These are phyloP conservation scores for Tragelaphus imberbis DNA, from an alignment of 2,113 vertebrate genomes.

Conservation along the genomic window DNA sequence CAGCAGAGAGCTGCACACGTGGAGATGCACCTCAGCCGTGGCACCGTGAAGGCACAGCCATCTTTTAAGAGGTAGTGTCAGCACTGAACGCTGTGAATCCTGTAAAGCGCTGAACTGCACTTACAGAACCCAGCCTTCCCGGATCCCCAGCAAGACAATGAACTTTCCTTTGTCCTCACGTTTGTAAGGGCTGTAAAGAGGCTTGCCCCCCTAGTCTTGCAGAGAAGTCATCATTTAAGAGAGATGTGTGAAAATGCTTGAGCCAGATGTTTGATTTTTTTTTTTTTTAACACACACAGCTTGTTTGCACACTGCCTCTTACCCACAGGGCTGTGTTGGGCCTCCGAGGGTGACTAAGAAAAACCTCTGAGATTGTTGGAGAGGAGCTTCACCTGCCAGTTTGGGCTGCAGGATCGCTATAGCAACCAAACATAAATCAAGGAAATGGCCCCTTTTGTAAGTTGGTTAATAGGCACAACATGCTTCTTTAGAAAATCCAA, in stretches of 20 bases:
- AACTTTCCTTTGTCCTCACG: slow-evolving; percentile 9
- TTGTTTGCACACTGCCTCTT: slow-evolving; percentile 69
- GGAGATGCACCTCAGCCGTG: background rate
- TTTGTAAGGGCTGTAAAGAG: background rate
- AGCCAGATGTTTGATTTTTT: slow-evolving; percentile 48
- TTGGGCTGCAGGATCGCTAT: slow-evolving; percentile 85
- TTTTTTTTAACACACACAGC: slow-evolving; percentile 15
- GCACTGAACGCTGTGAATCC: background rate
- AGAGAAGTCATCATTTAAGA: slow-evolving; percentile 39
- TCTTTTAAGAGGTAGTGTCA: background rate
- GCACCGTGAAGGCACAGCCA: background rate
- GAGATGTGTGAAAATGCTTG: slow-evolving; percentile 3
- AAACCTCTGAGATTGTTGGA: slow-evolving; percentile 82
- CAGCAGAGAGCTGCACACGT: background rate
- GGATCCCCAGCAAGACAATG: background rate
- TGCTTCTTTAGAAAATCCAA: slow-evolving; percentile 93
- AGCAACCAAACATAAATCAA: slow-evolving; percentile 93
- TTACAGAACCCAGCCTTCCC: background rate
- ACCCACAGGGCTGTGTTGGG: slow-evolving; percentile 53
- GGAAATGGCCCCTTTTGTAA: slow-evolving; percentile 93
- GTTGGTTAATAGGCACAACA: slow-evolving; percentile 97
- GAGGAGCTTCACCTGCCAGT: slow-evolving; percentile 84
- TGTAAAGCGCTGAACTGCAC: background rate
- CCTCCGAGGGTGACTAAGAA: slow-evolving; percentile 77
- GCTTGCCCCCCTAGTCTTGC: background rate